Evolutionary conservation across 2,888 invertebrate genomes (phyloP), one percentile per base, ranked within the genome.

Genomic region (Lithophane ornitopus): DNA sequence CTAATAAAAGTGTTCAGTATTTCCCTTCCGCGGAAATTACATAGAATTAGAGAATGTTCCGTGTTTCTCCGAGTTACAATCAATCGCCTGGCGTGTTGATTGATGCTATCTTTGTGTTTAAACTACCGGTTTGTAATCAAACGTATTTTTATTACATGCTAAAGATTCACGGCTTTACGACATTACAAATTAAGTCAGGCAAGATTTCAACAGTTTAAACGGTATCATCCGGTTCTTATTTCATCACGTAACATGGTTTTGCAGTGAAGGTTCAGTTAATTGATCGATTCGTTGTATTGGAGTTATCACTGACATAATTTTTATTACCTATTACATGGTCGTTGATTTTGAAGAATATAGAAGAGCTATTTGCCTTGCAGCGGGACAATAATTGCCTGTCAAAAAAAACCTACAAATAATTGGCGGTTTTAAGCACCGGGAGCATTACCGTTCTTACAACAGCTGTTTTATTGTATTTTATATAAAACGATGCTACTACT

Each of bases 41-140:
- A 85, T 85, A 76, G 71, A 78, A 81, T 84, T 78, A 82, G 26
- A 65, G 19, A 68, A 44, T n/a, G 62, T 88, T 88, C 87, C 87
- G 84, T 84, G 73, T 88, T 88, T 84, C 78, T 76, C 70, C 61
- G 52, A 61, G 66, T 78, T 77, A 70, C 63, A 76, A 80, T 79
- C 87, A 82, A 85, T 85, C 77, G 68, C 49, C n/a, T 82, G 61
- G 85, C 82, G 72, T 73, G 62, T 77, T 82, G 78, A 76, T 85
- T 67, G 58, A 52, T 78, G 65, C 34, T 70, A 80, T 84, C 52
- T 62, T 19, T 26, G 8, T 56, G 22, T 71, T 56, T 52, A 56
- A 49, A 67, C 54, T 82, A 61, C 70, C 82, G 66, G 77, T 81
- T 81, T 58, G 14, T 4, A 49, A 61, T 56, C 34, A 59, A 52